phyloP scores from a whole-genome alignment of 2,888 invertebrate genomes.

The Pyrocoelia pectoralis region DNA sequence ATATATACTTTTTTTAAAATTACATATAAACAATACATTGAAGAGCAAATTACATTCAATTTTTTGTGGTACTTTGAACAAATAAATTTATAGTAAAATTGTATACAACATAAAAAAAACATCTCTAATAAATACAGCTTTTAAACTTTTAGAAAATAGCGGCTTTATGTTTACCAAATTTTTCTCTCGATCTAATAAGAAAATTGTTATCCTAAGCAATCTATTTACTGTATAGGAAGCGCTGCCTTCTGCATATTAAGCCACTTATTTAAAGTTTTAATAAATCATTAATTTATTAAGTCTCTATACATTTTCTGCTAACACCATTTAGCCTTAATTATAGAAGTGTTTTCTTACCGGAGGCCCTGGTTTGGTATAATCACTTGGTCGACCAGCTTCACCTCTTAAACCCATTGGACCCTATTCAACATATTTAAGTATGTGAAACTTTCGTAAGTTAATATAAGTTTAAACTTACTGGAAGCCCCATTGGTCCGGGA shows the following conservation, averaged over 20 bases:
- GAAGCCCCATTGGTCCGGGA: slow-evolving; percentile 94
- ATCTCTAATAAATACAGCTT: not conserved
- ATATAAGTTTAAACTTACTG: slow-evolving; percentile 73
- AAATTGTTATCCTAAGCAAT: slow-evolving; percentile 3
- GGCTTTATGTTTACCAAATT: slow-evolving; percentile 6
- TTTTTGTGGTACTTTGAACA: slow-evolving; percentile 22
- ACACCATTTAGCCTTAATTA: slow-evolving; percentile 52
- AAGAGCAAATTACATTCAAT: not conserved
- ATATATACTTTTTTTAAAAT: slow-evolving; percentile 21
- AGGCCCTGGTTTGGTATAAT: slow-evolving; percentile 77
- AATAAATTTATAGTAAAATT: slow-evolving; percentile 14
- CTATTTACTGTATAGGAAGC: slow-evolving; percentile 29
- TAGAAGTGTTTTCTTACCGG: slow-evolving; percentile 73
- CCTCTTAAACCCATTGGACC: slow-evolving; percentile 85
- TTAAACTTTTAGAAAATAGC: not conserved
- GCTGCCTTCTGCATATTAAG: slow-evolving; percentile 17
- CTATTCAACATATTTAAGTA: slow-evolving; percentile 57
- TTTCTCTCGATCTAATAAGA: not conserved
- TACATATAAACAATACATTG: slow-evolving; percentile 44
- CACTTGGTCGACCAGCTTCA: slow-evolving; percentile 75
- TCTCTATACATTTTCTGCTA: slow-evolving; percentile 57
- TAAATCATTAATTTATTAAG: slow-evolving; percentile 50
- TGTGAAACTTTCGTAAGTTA: not conserved
- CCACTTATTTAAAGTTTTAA: slow-evolving; percentile 20
- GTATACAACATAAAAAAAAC: not conserved